phyloP scores from a whole-genome alignment of 2,113 vertebrate genomes.

The Buteo buteo region DNA sequence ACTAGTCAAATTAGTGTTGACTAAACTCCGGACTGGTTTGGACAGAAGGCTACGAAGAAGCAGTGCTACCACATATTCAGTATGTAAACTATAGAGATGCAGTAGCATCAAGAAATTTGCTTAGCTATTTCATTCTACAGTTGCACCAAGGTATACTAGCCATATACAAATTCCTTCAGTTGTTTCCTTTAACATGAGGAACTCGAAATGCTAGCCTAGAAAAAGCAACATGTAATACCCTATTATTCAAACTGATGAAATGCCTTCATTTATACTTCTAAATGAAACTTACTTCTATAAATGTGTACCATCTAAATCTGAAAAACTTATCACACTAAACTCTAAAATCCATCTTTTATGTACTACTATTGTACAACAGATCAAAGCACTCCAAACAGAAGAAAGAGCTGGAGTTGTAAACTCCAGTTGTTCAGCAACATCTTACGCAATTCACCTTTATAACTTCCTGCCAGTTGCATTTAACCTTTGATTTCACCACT shows the following conservation, averaged over 20 bases:
- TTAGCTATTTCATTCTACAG: neutral
- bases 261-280: neutral
- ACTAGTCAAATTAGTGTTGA: neutral
- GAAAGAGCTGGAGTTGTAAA: neutral
- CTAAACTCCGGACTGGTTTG: neutral
- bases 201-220: neutral
- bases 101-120: neutral
- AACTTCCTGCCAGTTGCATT: slow-evolving; percentile 40
- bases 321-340: neutral
- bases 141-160: neutral
- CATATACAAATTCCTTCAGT: neutral
- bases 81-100: neutral
- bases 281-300: neutral
- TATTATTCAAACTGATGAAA: neutral
- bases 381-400: neutral
- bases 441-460: slow-evolving; percentile 39
- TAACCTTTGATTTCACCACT: slow-evolving; percentile 25
- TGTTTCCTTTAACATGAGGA: neutral
- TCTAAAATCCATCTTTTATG: neutral
- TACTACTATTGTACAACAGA: neutral
- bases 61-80: neutral
- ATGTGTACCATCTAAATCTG: neutral
- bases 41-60: neutral
- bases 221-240: neutral
- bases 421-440: slow-evolving; percentile 20